Conservation (phyloP, 2,113 vertebrate genomes). For the Colius striatus region DNA sequence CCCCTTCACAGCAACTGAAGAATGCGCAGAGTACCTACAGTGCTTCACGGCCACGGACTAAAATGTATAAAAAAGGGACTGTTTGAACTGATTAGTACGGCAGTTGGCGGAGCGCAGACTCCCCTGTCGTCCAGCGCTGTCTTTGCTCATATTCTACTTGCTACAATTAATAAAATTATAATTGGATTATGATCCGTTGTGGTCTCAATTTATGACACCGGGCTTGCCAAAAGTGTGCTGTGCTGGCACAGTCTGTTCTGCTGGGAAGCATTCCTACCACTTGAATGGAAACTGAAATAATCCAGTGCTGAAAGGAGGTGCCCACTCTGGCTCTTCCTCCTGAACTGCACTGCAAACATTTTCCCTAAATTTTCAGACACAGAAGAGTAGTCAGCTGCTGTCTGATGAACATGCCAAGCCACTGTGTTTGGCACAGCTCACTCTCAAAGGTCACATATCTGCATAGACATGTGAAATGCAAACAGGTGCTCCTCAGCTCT, state of each 20-base stretch:
- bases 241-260: neutral
- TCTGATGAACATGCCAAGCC: neutral
- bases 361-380: neutral
- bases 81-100: too few species aligned
- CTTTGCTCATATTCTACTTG: too few species aligned
- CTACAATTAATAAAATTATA: too few species aligned
- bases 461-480: neutral
- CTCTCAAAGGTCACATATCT: neutral
- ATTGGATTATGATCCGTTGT: too few species aligned
- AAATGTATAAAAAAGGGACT: too few species aligned
- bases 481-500: neutral
- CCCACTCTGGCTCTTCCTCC: neutral
- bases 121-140: too few species aligned
- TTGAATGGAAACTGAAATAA: neutral
- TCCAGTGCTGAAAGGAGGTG: neutral
- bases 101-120: too few species aligned
- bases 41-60: too few species aligned
- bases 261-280: neutral
- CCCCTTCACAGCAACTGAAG: too few species aligned
- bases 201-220: too few species aligned
- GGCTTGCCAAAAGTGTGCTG: neutral
- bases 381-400: neutral
- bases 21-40: too few species aligned
- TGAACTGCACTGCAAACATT: neutral
- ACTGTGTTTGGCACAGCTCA: neutral